Base-by-base conservation (phyloP, 2,113 vertebrate genomes). In the Oreochromis tanganicae region DNA sequence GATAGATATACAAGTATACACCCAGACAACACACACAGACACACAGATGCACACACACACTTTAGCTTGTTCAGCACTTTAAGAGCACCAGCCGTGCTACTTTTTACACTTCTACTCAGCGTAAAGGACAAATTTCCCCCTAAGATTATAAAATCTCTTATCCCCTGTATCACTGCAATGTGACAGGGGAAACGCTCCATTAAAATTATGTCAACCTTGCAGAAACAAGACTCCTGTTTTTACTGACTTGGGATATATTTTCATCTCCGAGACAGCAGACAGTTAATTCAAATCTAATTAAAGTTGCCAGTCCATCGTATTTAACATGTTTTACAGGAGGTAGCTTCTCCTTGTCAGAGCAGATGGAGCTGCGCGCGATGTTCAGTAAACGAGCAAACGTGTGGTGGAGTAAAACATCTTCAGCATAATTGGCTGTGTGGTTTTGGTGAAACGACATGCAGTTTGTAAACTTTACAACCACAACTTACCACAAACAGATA, bases 121-220 rank as follows among this genome's bases (percentile, higher is more conserved):
- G 43, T 90, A 87, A 94, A 91, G 87, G 87, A 94, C 88, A 93
- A 66, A 91, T 93, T 91, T 80, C 63, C 81, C 54, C 84, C 41
- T 91, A 80, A 73, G 59, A 73, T 41, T 50, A 73, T 86, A 34
- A 82, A 86, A 87, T 90, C 41, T 88, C 63, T 91, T 87, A 88
- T 93, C 71, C 87, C 38, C 38, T 85, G 73, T 82, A 88, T 93
- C 88, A 81, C 41, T 85, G 79, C 80, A 71, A 71, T 61, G 85
- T 86, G 85, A 90, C 43, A 7, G 29, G 19, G 34, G 48, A 56
- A 89, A 91, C 73, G 52, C 86, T 93, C 80, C 56, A 94, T 95
- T 94, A 91, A 95, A 95, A 95, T 92, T 14, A 78, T 91, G 92
- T 87, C 91, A 93, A 73, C 89, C 88, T 79, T 87, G 90, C 93